Percentiles rank a stretch among this genome's conserved stretches.
Conservation (phyloP, 2,797 vertebrate species). For the Sebastes vulpes region DNA sequence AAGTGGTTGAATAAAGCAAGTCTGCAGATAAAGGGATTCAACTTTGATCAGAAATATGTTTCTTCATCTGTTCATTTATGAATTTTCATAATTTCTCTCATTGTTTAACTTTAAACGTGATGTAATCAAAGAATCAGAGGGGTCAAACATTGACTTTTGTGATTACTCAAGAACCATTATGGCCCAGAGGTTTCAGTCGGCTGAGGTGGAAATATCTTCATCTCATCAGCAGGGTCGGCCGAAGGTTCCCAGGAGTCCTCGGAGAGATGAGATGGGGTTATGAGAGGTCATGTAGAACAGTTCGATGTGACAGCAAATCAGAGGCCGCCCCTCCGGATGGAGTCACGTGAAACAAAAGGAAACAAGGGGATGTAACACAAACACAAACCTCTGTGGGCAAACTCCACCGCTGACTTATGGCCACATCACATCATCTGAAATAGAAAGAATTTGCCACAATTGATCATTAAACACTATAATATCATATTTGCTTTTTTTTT, state of each 20-base stretch:
- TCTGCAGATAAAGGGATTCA: background rate
- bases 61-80: background rate
- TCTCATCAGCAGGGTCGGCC: slow-evolving; percentile 71
- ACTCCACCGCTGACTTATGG: slow-evolving; percentile 16
- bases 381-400: slow-evolving; percentile 52
- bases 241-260: slow-evolving; percentile 69
- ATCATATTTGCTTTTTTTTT: background rate
- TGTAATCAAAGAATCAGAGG: slow-evolving; percentile 21
- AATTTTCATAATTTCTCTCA: background rate
- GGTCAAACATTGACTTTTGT: slow-evolving; percentile 31
- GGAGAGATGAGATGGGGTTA: slow-evolving; percentile 76
- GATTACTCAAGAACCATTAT: slow-evolving; percentile 46
- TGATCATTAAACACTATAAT: slow-evolving; percentile 4
- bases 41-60: slow-evolving; percentile 7
- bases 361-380: slow-evolving; percentile 71
- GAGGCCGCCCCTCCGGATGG: slow-evolving; percentile 79
- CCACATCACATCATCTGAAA: slow-evolving; percentile 21
- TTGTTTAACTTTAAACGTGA: slow-evolving; percentile 1
- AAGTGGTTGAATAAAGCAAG: slow-evolving; percentile 37
- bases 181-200: slow-evolving; percentile 50
- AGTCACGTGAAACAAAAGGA: slow-evolving; percentile 70
- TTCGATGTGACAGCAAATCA: slow-evolving; percentile 85
- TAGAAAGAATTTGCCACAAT: background rate
- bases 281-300: slow-evolving; percentile 83
- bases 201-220: slow-evolving; percentile 80